Evolutionary conservation across 1,140 invertebrate species (phyloP).

Genomic region (Oedothorax gibbosus): DNA sequence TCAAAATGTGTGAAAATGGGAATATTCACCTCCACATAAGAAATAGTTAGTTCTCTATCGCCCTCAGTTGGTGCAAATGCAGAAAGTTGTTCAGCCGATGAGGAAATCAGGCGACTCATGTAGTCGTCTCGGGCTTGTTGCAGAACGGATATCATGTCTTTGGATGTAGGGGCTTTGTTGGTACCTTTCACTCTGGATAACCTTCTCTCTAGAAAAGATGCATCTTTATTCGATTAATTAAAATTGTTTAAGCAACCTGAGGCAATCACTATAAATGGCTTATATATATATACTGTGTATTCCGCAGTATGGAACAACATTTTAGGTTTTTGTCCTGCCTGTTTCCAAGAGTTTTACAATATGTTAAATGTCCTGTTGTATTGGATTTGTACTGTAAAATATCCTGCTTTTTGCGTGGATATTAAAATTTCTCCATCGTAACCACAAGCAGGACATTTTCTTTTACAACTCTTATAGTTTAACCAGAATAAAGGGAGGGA

Average conservation of each 20-base stretch:
- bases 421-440: too few species aligned
- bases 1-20: background rate
- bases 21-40: constrained; percentile 53
- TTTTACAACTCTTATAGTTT: too few species aligned
- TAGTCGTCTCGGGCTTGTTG: constrained; percentile 43
- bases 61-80: background rate
- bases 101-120: constrained; percentile 25
- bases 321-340: too few species aligned
- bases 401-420: too few species aligned
- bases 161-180: constrained; percentile 35
- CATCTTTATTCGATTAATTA: background rate
- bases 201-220: constrained; percentile 23
- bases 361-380: too few species aligned
- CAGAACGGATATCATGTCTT: constrained; percentile 46
- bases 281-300: too few species aligned
- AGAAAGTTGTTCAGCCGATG: background rate
- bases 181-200: constrained; percentile 44
- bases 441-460: too few species aligned
- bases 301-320: too few species aligned
- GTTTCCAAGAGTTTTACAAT: too few species aligned
- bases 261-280: too few species aligned
- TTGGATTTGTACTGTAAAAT: too few species aligned
- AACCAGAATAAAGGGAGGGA: too few species aligned
- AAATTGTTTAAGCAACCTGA: background rate
- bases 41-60: constrained; percentile 48